phyloP scores from a whole-genome alignment of 2,888 invertebrate genomes.

The Elegia similella region DNA sequence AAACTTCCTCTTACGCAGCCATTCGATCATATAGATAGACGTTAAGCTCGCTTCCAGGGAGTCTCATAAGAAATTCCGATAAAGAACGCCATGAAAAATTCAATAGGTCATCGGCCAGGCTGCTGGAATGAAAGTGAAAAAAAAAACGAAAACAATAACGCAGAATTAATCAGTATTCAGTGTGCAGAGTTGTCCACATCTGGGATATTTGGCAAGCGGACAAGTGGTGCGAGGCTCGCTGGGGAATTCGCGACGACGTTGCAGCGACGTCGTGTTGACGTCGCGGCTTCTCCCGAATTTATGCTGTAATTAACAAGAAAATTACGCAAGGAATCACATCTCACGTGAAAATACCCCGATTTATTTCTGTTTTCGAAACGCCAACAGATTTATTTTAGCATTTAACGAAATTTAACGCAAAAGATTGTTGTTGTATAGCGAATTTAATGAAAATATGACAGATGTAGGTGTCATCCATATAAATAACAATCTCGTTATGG shows the following conservation, averaged over 20 bases:
- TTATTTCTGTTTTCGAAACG: constrained; percentile 48
- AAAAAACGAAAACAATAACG: constrained; percentile 63
- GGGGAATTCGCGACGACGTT: constrained; percentile 39
- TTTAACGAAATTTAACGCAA: constrained; percentile 45
- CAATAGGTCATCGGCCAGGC: constrained; percentile 62
- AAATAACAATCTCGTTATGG: constrained; percentile 53
- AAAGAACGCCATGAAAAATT: constrained; percentile 72
- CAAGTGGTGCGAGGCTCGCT: constrained; percentile 49
- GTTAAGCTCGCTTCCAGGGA: constrained; percentile 48
- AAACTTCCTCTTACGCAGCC: constrained; percentile 64
- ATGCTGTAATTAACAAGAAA: constrained; percentile 52
- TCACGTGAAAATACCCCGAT: constrained; percentile 44
- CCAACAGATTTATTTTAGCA: constrained; percentile 45
- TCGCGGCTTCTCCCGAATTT: constrained; percentile 49
- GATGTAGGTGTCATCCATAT: constrained; percentile 39
- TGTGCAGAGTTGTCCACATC: constrained; percentile 64
- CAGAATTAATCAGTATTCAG: constrained; percentile 74
- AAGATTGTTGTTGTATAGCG: constrained; percentile 42
- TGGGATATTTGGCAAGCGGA: constrained; percentile 74
- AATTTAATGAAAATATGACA: constrained; percentile 52
- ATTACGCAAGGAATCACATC: constrained; percentile 57
- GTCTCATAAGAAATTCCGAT: constrained; percentile 62
- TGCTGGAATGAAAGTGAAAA: constrained; percentile 65
- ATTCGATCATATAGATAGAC: constrained; percentile 60
- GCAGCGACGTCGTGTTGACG: constrained; percentile 43